Conservation (phyloP, 1,140 invertebrate genomes). For the Limonius californicus region DNA sequence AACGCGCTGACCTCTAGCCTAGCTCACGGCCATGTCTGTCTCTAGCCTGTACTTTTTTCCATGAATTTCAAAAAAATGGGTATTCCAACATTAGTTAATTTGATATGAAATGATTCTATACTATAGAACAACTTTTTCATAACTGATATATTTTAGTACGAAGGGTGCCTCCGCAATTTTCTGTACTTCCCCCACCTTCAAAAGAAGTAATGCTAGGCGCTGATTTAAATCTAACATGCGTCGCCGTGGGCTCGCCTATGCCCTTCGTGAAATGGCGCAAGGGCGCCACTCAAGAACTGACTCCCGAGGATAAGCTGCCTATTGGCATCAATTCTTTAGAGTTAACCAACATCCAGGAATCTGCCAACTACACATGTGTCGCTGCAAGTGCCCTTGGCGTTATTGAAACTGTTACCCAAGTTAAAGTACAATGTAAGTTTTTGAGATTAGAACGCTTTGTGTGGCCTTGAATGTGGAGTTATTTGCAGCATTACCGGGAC, state of each 20-base stretch:
- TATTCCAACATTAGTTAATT: too few species aligned
- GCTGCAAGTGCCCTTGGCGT: slow-evolving; percentile 91
- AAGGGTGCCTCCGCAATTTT: slow-evolving; percentile 90
- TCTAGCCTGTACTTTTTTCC: too few species aligned
- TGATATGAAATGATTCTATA: too few species aligned
- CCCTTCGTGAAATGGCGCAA: slow-evolving; percentile 95
- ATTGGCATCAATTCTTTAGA: slow-evolving; percentile 83
- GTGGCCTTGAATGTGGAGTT: too few species aligned
- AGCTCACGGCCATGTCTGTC: too few species aligned
- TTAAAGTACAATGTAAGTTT: slow-evolving; percentile 92
- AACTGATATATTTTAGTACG: slow-evolving; percentile 67
- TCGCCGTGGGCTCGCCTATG: slow-evolving; percentile 96
- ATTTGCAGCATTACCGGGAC: slow-evolving; percentile 74
- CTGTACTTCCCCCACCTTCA: slow-evolving; percentile 76
- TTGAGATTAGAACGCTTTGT: background rate
- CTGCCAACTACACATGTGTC: slow-evolving; percentile 95
- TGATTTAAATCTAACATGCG: slow-evolving; percentile 90
- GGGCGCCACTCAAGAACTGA: slow-evolving; percentile 74
- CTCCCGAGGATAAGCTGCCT: slow-evolving; percentile 80
- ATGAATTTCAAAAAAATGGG: too few species aligned
- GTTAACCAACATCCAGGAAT: slow-evolving; percentile 82
- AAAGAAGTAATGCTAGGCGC: slow-evolving; percentile 88
- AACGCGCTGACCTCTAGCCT: too few species aligned
- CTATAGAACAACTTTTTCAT: background rate
- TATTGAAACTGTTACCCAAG: slow-evolving; percentile 79